Evolutionary conservation across 1,140 invertebrate species (phyloP).

Genomic region (Pseudachorutes palmiensis): DNA sequence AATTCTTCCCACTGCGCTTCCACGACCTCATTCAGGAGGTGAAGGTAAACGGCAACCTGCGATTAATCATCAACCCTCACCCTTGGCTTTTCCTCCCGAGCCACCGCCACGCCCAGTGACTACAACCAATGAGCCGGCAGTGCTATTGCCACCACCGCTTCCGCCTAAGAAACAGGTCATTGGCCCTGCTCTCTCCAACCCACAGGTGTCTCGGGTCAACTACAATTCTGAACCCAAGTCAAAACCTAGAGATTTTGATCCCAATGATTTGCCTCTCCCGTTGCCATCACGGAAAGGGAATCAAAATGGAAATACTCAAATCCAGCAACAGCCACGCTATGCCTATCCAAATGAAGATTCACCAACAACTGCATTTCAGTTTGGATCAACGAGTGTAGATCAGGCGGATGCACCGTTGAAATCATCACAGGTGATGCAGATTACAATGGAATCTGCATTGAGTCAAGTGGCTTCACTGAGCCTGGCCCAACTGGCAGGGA

Average conservation of each 20-base stretch:
- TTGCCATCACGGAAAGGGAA: constrained; percentile 23
- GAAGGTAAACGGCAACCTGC: constrained; percentile 15
- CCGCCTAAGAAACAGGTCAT: constrained; percentile 65
- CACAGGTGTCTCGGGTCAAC: neutral
- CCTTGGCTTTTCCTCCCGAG: constrained; percentile 49
- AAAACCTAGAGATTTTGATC: neutral
- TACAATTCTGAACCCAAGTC: neutral
- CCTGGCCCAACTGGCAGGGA: constrained; percentile 63
- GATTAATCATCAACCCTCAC: constrained; percentile 7
- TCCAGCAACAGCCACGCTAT: constrained; percentile 18
- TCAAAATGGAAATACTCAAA: constrained; percentile 6
- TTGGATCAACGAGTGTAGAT: neutral
- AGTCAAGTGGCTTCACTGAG: constrained; percentile 70
- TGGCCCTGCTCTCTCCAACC: constrained; percentile 24
- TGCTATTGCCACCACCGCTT: constrained; percentile 59
- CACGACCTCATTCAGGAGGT: constrained; percentile 31
- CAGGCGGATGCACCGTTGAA: neutral
- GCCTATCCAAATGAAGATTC: neutral
- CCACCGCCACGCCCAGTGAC: constrained; percentile 58
- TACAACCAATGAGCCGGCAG: constrained; percentile 42
- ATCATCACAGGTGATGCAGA: neutral
- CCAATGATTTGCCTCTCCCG: constrained; percentile 32
- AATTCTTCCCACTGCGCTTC: constrained; percentile 34
- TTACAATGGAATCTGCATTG: constrained; percentile 48
- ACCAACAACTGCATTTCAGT: neutral